phyloP scores from a whole-genome alignment of 1,140 invertebrate genomes.

The Pachypeltis micranthus region DNA sequence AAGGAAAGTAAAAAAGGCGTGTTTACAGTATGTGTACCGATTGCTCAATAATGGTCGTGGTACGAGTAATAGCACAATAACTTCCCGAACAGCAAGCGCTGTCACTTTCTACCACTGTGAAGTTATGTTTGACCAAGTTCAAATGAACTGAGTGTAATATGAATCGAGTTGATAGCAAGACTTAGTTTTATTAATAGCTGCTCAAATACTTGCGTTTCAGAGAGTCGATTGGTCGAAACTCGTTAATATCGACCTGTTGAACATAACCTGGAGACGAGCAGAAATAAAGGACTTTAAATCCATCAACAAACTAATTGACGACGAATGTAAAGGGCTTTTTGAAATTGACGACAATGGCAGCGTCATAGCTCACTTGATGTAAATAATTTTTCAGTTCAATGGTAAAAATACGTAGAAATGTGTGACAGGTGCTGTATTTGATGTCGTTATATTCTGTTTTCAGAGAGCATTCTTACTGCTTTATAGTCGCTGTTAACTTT shows the following conservation, averaged over 20 bases:
- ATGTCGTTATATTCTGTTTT: neutral
- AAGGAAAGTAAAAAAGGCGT: too few relatives aligned
- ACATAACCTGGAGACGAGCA: neutral
- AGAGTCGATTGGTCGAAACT: neutral
- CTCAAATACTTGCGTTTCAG: neutral
- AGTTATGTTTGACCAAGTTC: too few relatives aligned
- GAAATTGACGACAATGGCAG: neutral
- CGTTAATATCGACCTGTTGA: neutral
- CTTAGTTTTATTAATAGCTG: too few relatives aligned
- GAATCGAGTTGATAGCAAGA: too few relatives aligned
- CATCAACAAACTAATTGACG: neutral
- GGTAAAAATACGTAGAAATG: neutral
- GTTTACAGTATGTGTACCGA: too few relatives aligned
- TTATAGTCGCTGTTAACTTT: neutral
- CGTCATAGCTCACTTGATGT: neutral
- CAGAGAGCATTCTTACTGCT: slow-evolving; percentile 11
- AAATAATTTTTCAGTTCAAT: neutral
- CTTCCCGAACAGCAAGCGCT: too few relatives aligned
- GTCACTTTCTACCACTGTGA: too few relatives aligned
- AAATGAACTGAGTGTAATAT: too few relatives aligned
- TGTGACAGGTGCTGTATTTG: too few relatives aligned
- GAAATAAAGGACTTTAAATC: neutral
- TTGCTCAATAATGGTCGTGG: too few relatives aligned
- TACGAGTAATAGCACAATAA: too few relatives aligned
- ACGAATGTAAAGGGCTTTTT: neutral